Percentiles rank a stretch among this genome's conserved stretches.
Conservation (phyloP, 2,113 vertebrate genomes). For the Anseranas semipalmata region DNA sequence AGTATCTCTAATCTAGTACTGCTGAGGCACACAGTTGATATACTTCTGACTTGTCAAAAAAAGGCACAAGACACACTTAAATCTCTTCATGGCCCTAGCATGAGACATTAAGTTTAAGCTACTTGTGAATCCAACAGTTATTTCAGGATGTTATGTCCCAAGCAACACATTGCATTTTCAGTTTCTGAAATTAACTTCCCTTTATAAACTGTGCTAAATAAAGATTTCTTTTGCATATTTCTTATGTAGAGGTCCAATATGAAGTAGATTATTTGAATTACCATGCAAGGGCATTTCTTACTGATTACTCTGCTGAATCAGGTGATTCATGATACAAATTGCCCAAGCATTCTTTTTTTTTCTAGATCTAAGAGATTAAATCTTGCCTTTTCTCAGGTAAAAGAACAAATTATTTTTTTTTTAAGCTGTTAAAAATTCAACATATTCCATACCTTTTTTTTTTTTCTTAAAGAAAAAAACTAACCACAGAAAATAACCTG, state of each 20-base stretch:
- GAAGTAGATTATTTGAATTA: background rate
- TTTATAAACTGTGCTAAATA: background rate
- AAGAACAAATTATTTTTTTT: background rate
- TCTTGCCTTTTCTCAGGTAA: background rate
- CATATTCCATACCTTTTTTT: background rate
- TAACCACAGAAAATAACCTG: background rate
- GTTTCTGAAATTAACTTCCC: slow-evolving; percentile 17
- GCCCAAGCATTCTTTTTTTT: background rate
- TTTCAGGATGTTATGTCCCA: slow-evolving; percentile 56
- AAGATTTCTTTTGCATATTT: background rate
- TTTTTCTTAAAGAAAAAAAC: background rate
- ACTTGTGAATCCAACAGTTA: slow-evolving; percentile 70
- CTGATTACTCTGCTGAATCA: background rate
- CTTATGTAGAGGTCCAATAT: background rate
- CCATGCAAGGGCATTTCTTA: background rate
- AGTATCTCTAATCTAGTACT: slow-evolving; percentile 76
- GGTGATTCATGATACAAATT: background rate
- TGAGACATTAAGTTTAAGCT: slow-evolving; percentile 67
- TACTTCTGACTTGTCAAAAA: slow-evolving; percentile 71
- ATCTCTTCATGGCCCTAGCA: slow-evolving; percentile 74
- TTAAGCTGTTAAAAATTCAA: background rate
- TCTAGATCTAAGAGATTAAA: background rate
- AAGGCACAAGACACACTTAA: slow-evolving; percentile 64
- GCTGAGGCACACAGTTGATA: slow-evolving; percentile 71
- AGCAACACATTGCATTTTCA: slow-evolving; percentile 20